Conservation (phyloP, 2,888 invertebrate species). For the Polietes domitor region DNA sequence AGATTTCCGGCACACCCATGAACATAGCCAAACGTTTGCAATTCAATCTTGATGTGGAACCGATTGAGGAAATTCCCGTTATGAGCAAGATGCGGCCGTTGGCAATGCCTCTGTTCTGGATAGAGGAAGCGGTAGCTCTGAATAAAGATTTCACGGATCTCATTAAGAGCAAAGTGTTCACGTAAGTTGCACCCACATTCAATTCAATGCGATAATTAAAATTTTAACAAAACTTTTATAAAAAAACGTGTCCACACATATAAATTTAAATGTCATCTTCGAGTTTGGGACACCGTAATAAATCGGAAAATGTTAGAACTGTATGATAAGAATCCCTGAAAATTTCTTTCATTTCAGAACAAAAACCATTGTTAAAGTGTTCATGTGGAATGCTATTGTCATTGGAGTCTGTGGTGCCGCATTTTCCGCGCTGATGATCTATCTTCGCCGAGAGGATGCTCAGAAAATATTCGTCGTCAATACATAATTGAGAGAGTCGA, state of each 20-base stretch:
- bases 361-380: slow-evolving; percentile 68
- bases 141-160: slow-evolving; percentile 67
- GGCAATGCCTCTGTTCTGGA: slow-evolving; percentile 88
- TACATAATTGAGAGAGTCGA: neutral
- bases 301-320: too few species aligned
- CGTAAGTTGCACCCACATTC: slow-evolving; percentile 66
- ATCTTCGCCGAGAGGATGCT: slow-evolving; percentile 20
- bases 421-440: slow-evolving; percentile 45
- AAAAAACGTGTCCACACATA: too few species aligned
- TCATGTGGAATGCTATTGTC: slow-evolving; percentile 69
- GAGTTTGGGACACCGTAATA: too few species aligned
- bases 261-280: too few species aligned
- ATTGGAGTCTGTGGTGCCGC: slow-evolving; percentile 68
- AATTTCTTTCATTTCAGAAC: slow-evolving; percentile 58
- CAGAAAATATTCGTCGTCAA: slow-evolving; percentile 10
- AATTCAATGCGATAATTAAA: neutral
- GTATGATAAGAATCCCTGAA: neutral
- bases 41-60: slow-evolving; percentile 85
- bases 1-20: slow-evolving; percentile 85
- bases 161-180: slow-evolving; percentile 71
- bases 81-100: slow-evolving; percentile 85
- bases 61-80: slow-evolving; percentile 84
- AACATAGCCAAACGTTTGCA: slow-evolving; percentile 87
- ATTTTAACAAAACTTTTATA: neutral
- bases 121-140: slow-evolving; percentile 85